These are phyloP conservation scores for Polydesmus complanatus DNA, from an alignment of 2,888 invertebrate genomes.

Conservation along the genomic window DNA sequence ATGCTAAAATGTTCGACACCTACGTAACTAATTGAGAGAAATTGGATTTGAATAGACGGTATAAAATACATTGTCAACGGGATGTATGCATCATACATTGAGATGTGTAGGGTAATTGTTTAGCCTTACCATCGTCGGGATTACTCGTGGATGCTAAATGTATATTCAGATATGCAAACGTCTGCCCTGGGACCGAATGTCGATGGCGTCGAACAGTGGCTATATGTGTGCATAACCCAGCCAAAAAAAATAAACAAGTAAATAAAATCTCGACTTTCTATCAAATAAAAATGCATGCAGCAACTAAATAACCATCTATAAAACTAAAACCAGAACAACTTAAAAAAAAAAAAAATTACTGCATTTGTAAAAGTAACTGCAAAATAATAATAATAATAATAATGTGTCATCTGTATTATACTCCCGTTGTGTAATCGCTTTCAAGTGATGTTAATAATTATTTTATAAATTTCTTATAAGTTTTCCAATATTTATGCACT, in stretches of 20 bases:
- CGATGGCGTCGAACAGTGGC: conserved; percentile 60
- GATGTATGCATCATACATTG: not conserved
- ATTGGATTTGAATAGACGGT: too few relatives aligned
- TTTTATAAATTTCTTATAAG: too few relatives aligned
- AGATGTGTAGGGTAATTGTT: not conserved
- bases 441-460: too few relatives aligned
- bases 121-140: conserved; percentile 39
- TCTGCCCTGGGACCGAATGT: conserved; percentile 91
- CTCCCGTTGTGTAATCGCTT: too few relatives aligned
- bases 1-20: too few relatives aligned
- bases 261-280: not conserved
- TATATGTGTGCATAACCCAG: conserved; percentile 8
- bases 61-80: too few relatives aligned
- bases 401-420: too few relatives aligned
- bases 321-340: not conserved
- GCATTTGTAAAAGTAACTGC: conserved; percentile 4
- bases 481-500: too few relatives aligned
- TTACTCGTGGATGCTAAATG: conserved; percentile 23
- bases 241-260: not conserved
- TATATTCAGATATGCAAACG: conserved; percentile 34
- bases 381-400: not conserved
- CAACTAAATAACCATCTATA: conserved; percentile 1
- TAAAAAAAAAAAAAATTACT: not conserved
- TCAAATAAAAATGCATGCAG: too few relatives aligned
- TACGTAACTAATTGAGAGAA: too few relatives aligned